Base-by-base conservation (phyloP, 37 sponge, comb jelly and placozoan genomes). In the Diacarnus erythraeanus region DNA sequence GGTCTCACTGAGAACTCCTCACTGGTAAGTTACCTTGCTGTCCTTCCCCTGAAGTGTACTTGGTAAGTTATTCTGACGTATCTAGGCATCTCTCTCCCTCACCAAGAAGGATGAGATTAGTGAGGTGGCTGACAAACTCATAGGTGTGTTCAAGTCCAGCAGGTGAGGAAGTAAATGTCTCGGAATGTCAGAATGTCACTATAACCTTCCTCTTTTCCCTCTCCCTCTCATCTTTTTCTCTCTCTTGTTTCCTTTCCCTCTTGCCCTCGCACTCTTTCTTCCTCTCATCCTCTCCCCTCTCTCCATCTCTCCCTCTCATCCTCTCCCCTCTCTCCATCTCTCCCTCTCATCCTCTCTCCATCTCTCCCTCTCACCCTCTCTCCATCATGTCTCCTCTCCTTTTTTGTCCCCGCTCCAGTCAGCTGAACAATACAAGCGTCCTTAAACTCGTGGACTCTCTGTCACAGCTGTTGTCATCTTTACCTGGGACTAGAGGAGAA, bases 371-470 rank as follows among this genome's bases (percentile, higher is more conserved):
- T 15, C 12, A 15, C 6, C 51, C 12, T 47, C 12, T 15, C 51
- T 12, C 51, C 12, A 6, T 12, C 51, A 15, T 47, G 6, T n/a
- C n/a, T n/a, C n/a, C n/a, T n/a, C n/a, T n/a, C n/a, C n/a, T n/a
- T n/a, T n/a, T n/a, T n/a, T n/a, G n/a, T n/a, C n/a, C n/a, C n/a
- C n/a, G n/a, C n/a, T n/a, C 51, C 69, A 88, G 89, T 25, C 67
- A 85, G 57, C 71, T 94, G 2, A 80, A 86, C 0, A 91, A 85
- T 23, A 42, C 35, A 0, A 72, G 86, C 18, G 61, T 90, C 29
- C 23, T 78, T 18, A 67, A 85, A 42, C 75, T 94, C 59, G 58
- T 94, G 18, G 38, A 58, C 42, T 85, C 91, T 51, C 83, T 94
- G 38, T 85, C 86, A 36, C 79, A 81, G 20, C 77, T 94, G 29